Evolutionary conservation across 2,797 vertebrate genomes (phyloP), one percentile per base, ranked within the genome.

Genomic region (Mycteria americana): DNA sequence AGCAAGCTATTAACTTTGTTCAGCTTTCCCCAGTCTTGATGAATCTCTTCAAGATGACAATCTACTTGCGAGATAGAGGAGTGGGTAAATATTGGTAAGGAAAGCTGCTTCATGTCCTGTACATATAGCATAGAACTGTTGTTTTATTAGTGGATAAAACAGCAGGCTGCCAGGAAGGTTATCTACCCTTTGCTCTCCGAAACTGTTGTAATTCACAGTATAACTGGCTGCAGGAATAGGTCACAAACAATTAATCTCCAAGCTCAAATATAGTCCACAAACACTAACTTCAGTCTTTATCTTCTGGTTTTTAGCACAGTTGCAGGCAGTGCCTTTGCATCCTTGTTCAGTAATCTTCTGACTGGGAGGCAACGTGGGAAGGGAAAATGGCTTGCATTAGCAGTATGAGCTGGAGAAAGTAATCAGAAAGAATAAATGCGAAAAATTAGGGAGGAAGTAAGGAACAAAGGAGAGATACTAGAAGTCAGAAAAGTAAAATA

Each of bases 71-170:
- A 79, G 37, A 24, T 10, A 73, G 27, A 81, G 8, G 19, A 79
- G 18, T 45, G 54, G 23, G 24, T 88, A 50, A 65, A 25, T 46
- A 64, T 13, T 50, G 51, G 15, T 60, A 65, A 78, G 41, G 59
- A 90, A 90, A 92, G 1, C 9, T 73, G 37, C 37, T 9, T 60
- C 4, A 2, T 1, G 1, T 62, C 62, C 57, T 84, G 10, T 72
- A 43, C 2, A 0, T 2, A 0, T 27, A 75, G 5, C 30, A 51
- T 11, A 80, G 53, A n/a, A 25, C 7, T 37, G 3, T 24, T 54
- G 46, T 54, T 87, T 11, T 91, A 33, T 85, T 65, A 59, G 43
- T 50, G 30, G 18, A 22, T 92, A 79, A 37, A n/a, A 6, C n/a
- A 53, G 11, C 7, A 73, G 27, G 8, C 39, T 79, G 2, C 48